Percentiles rank a stretch among this genome's conserved stretches.
These are phyloP conservation scores for Damaliscus lunatus DNA, from an alignment of 2,113 vertebrate species.

Conservation along the genomic window DNA sequence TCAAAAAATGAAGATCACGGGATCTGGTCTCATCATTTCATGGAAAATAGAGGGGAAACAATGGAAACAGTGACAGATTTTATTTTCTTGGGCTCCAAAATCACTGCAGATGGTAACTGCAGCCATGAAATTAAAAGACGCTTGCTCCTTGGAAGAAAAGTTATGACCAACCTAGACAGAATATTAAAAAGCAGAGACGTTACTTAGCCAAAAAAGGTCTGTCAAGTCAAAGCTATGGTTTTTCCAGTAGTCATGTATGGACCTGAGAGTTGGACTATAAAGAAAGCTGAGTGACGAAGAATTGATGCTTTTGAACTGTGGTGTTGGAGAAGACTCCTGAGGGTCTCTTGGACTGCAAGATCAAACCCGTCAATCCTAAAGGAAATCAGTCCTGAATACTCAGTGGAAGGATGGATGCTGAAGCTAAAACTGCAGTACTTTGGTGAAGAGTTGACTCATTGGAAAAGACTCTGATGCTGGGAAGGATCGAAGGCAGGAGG, in stretches of 20 bases:
- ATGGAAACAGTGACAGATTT: neutral
- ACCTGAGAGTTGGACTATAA: neutral
- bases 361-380: neutral
- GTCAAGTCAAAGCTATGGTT: neutral
- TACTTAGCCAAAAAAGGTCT: neutral
- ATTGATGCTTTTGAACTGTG: neutral
- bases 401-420: neutral
- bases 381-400: neutral
- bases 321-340: neutral
- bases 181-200: neutral
- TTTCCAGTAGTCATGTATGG: neutral
- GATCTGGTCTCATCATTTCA: neutral
- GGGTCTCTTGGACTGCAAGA: neutral
- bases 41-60: neutral
- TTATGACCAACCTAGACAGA: neutral
- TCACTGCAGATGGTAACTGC: neutral
- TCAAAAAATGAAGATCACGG: neutral
- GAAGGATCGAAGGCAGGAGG: neutral
- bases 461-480: neutral
- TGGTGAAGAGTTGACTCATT: neutral
- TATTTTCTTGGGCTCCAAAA: neutral
- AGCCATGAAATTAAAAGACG: neutral
- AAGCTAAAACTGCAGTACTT: neutral
- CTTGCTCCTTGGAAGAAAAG: neutral
- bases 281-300: neutral